These are phyloP conservation scores for Drosophila atripex DNA, from an alignment of 2,888 invertebrate genomes.

Conservation along the genomic window DNA sequence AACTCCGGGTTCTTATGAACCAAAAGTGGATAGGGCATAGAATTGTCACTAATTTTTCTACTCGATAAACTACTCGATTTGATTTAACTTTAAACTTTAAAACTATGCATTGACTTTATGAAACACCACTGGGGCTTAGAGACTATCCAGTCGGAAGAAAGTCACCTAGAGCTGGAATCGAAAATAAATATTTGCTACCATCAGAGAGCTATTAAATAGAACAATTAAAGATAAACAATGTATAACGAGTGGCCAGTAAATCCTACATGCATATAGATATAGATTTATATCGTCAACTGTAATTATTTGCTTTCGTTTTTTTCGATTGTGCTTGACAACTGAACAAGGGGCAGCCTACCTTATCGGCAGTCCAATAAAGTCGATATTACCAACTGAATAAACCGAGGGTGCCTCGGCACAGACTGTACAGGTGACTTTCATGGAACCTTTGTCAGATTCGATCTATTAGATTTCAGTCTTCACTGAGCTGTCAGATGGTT, in stretches of 20 bases:
- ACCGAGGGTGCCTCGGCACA: neutral
- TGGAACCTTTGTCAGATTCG: neutral
- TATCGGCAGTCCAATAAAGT: slow-evolving; percentile 7
- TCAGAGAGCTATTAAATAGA: neutral
- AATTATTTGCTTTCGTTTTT: neutral
- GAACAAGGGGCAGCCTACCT: neutral
- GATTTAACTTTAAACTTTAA: neutral
- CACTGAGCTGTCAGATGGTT: neutral
- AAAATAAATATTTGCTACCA: neutral
- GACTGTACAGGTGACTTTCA: neutral
- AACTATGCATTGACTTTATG: neutral
- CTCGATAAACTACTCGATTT: too few species aligned
- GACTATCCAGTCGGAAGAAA: neutral
- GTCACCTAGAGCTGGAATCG: neutral
- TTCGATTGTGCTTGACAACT: neutral
- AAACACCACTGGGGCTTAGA: neutral
- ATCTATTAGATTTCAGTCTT: neutral
- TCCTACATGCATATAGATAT: neutral
- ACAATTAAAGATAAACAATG: slow-evolving; percentile 8
- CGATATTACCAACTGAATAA: slow-evolving; percentile 3
- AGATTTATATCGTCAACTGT: too few species aligned
- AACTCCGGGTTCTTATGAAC: too few species aligned
- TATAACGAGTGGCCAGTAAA: neutral
- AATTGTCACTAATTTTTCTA: too few species aligned
- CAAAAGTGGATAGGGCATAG: too few species aligned